phyloP scores from a whole-genome alignment of 1,140 invertebrate species.

The Drosophila melanica region DNA sequence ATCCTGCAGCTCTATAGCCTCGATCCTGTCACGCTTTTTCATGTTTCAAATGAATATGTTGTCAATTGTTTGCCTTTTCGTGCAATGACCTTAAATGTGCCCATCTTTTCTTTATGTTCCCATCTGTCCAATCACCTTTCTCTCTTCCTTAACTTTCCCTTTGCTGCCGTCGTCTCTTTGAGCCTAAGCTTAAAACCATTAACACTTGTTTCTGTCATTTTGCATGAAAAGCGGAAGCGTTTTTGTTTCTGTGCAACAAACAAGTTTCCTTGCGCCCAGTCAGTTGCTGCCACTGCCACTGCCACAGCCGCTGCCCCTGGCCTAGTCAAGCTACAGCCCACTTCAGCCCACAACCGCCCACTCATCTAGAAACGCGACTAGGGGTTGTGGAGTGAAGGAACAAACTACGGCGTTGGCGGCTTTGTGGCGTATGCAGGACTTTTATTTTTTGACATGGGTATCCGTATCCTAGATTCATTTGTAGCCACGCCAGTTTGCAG shows the following conservation, averaged over 20 bases:
- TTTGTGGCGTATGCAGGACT: slow-evolving; percentile 42
- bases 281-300: slow-evolving; percentile 20
- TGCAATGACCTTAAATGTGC: not conserved
- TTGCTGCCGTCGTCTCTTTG: slow-evolving; percentile 19
- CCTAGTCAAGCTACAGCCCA: slow-evolving; percentile 26
- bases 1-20: too few relatives aligned
- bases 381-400: not conserved
- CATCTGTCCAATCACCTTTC: not conserved
- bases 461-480: slow-evolving; percentile 74
- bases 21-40: too few relatives aligned
- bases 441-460: slow-evolving; percentile 76
- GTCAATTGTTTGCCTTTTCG: not conserved
- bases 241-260: slow-evolving; percentile 81
- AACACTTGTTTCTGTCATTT: slow-evolving; percentile 82
- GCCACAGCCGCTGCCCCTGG: slow-evolving; percentile 50
- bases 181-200: slow-evolving; percentile 75
- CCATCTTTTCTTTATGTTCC: not conserved
- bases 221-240: slow-evolving; percentile 80
- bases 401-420: not conserved
- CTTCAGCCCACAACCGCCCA: slow-evolving; percentile 14
- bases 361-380: slow-evolving; percentile 31
- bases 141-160: not conserved
- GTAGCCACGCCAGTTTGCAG: slow-evolving; percentile 46
- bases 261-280: slow-evolving; percentile 67
- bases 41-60: too few relatives aligned